Percentiles rank a stretch among this genome's conserved stretches.
Conservation (phyloP, 2,113 vertebrate genomes). For the Tragelaphus scriptus region DNA sequence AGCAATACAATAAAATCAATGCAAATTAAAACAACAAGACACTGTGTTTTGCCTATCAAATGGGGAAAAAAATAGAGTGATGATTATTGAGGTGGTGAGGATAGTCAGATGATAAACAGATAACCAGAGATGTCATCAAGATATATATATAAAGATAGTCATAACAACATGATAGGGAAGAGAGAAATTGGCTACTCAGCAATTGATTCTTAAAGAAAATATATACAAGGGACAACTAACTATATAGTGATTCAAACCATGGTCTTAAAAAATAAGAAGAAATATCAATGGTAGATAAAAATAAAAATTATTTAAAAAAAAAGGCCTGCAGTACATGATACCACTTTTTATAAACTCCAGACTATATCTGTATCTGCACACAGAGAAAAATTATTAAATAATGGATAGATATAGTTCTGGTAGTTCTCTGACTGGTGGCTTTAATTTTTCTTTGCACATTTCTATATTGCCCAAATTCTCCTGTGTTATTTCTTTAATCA, state of each 20-base stretch:
- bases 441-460: neutral
- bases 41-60: neutral
- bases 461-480: neutral
- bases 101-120: neutral
- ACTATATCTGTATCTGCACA: neutral
- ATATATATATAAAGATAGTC: neutral
- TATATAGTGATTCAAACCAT: neutral
- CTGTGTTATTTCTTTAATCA: neutral
- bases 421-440: neutral
- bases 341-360: neutral
- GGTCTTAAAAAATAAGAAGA: neutral
- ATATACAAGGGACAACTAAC: neutral
- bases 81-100: neutral
- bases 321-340: neutral
- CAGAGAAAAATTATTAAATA: neutral
- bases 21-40: neutral
- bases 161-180: neutral
- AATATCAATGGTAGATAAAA: neutral
- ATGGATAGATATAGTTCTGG: rapidly evolving
- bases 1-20: neutral
- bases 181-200: neutral
- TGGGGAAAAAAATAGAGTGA: neutral
- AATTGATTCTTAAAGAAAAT: neutral
- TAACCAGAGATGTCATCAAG: neutral
- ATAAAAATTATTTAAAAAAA: neutral